Conservation (phyloP, 2,113 vertebrate genomes). For the Cepphus grylle region DNA sequence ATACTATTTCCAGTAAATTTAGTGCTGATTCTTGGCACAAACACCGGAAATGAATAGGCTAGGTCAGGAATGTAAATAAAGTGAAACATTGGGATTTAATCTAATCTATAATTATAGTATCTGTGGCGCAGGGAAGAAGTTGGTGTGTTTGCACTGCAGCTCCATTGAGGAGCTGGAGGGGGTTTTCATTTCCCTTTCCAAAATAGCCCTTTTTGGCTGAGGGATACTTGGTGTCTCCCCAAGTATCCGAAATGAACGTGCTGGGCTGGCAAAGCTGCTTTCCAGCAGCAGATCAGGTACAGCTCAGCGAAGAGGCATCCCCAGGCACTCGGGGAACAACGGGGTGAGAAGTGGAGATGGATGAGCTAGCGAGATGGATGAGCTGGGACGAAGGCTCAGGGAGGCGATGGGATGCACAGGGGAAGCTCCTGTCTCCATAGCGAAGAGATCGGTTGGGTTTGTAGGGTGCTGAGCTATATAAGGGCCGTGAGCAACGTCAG, state of each 20-base stretch:
- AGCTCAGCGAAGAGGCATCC: not conserved
- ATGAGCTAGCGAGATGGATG: not conserved
- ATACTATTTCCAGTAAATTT: conserved; percentile 76
- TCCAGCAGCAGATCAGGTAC: not conserved
- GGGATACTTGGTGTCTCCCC: conserved; percentile 5
- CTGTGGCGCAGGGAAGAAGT: conserved; percentile 16
- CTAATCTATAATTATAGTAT: conserved; percentile 71
- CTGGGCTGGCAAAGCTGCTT: conserved; percentile 45
- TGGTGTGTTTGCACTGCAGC: conserved; percentile 8
- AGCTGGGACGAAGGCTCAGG: not conserved
- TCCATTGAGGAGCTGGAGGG: conserved; percentile 4
- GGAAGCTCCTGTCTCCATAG: not conserved
- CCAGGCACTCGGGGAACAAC: not conserved
- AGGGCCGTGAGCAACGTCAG: not conserved
- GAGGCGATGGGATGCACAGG: not conserved
- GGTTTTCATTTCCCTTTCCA: not conserved
- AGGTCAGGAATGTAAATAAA: conserved; percentile 76
- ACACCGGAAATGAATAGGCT: conserved; percentile 71
- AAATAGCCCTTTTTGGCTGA: conserved; percentile 13
- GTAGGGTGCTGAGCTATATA: not conserved
- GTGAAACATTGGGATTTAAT: conserved; percentile 66
- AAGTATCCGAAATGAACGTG: not conserved
- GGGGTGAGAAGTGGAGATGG: not conserved
- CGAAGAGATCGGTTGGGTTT: not conserved
- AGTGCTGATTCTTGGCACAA: conserved; percentile 71